Percentiles rank a stretch among this genome's conserved stretches.
Conservation (phyloP, 2,113 vertebrate genomes). For the Merops nubicus region DNA sequence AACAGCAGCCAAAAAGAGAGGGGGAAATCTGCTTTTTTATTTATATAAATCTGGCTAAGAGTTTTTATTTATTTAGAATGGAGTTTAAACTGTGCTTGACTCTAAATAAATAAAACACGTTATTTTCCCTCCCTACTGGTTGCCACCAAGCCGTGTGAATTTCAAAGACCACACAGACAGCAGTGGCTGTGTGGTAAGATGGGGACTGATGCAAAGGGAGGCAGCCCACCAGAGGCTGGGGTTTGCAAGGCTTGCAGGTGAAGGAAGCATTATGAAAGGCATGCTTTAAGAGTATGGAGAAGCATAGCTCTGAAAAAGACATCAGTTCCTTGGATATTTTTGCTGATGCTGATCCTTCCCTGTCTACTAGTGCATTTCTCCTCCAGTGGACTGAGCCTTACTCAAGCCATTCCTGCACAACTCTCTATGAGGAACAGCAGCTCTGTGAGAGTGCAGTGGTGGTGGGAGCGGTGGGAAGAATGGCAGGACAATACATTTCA, state of each 20-base stretch:
- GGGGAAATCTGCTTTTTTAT: conserved; percentile 69
- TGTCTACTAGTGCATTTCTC: background rate
- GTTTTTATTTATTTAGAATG: conserved; percentile 83
- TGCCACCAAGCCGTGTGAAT: conserved; percentile 66
- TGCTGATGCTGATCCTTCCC: background rate
- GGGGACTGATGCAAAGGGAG: background rate
- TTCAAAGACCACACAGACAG: conserved; percentile 80
- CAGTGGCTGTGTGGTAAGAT: background rate
- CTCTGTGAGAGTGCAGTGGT: background rate
- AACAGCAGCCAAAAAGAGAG: conserved; percentile 52
- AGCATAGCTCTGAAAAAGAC: background rate
- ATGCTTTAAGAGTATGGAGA: background rate
- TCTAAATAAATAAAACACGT: conserved; percentile 78
- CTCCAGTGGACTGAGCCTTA: background rate
- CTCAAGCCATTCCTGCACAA: background rate
- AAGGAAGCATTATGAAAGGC: background rate
- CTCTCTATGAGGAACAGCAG: background rate
- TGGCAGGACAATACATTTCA: background rate
- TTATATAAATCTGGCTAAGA: conserved; percentile 76
- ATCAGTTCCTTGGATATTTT: background rate
- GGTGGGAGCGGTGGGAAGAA: background rate
- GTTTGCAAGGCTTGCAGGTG: conserved; percentile 41
- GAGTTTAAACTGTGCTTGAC: conserved; percentile 77
- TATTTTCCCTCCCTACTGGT: conserved; percentile 63
- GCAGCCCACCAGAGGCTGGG: background rate